Conservation (phyloP, 1,140 invertebrate species). For the Atta cephalotes region DNA sequence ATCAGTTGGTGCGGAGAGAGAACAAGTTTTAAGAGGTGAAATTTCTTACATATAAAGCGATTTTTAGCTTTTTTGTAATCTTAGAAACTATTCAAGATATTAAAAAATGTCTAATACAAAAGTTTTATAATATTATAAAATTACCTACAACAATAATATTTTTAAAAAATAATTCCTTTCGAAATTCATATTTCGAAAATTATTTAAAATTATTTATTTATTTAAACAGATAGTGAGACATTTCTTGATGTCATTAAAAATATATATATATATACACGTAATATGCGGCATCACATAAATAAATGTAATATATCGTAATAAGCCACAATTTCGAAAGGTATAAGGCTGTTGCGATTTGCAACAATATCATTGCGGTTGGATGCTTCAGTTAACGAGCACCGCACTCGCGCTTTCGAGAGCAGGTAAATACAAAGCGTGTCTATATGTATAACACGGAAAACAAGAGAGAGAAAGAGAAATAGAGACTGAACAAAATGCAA, state of each 20-base stretch:
- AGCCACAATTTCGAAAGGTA: constrained; percentile 39
- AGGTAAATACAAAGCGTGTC: constrained; percentile 28
- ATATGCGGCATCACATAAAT: not conserved
- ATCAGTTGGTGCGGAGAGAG: too few relatives aligned
- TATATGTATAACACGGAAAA: not conserved
- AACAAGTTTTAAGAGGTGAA: too few relatives aligned
- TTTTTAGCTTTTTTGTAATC: too few relatives aligned
- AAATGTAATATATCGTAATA: constrained; percentile 26
- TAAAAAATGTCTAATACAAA: too few relatives aligned
- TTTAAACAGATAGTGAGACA: not conserved
- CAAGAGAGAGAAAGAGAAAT: not conserved
- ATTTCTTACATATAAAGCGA: too few relatives aligned
- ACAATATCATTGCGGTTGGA: constrained; percentile 52
- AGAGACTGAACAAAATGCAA: not conserved
- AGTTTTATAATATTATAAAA: too few relatives aligned
- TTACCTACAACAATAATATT: too few relatives aligned
- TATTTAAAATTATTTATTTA: too few relatives aligned
- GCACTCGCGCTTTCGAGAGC: constrained; percentile 18
- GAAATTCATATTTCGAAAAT: too few relatives aligned
- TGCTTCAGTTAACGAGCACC: constrained; percentile 49
- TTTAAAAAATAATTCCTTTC: too few relatives aligned
- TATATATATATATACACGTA: not conserved
- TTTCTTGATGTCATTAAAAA: not conserved
- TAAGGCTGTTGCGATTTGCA: constrained; percentile 41
- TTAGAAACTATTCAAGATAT: too few relatives aligned